phyloP scores from a whole-genome alignment of 1,140 invertebrate genomes.

The Drosophila subpulchrella region DNA sequence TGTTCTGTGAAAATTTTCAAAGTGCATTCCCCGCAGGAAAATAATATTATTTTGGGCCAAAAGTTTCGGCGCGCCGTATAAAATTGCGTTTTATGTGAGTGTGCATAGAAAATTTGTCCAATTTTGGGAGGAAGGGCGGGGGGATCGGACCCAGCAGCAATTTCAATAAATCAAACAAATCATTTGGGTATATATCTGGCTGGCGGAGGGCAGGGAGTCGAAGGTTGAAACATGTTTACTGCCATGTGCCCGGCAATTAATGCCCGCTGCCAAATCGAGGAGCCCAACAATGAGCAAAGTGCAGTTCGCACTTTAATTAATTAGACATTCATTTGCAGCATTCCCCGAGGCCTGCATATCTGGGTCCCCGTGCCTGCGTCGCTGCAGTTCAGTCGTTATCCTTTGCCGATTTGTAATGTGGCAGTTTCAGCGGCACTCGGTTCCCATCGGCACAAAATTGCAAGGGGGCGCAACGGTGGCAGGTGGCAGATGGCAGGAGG shows the following conservation, averaged over 20 bases:
- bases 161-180: conserved; percentile 65
- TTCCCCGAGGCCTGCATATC: conserved; percentile 27
- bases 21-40: conserved; percentile 16
- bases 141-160: neutral
- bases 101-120: conserved; percentile 46
- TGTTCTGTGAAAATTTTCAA: too few species aligned
- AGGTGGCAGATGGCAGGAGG: conserved; percentile 33
- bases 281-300: conserved; percentile 41
- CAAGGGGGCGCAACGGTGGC: neutral
- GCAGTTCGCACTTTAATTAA: conserved; percentile 79
- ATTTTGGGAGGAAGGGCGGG: neutral
- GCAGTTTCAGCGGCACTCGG: conserved; percentile 7
- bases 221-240: conserved; percentile 42
- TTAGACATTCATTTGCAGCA: conserved; percentile 78
- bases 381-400: neutral
- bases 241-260: conserved; percentile 53
- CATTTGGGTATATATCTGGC: conserved; percentile 3
- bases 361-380: neutral
- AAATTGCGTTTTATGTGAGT: conserved; percentile 42
- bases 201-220: neutral
- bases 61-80: conserved; percentile 22
- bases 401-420: conserved; percentile 42
- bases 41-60: conserved; percentile 47
- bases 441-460: conserved; percentile 1
- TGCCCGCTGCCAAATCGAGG: conserved; percentile 59